Evolutionary conservation across 2,797 vertebrate species (phyloP).

Genomic region (Adrianichthys oophorus): DNA sequence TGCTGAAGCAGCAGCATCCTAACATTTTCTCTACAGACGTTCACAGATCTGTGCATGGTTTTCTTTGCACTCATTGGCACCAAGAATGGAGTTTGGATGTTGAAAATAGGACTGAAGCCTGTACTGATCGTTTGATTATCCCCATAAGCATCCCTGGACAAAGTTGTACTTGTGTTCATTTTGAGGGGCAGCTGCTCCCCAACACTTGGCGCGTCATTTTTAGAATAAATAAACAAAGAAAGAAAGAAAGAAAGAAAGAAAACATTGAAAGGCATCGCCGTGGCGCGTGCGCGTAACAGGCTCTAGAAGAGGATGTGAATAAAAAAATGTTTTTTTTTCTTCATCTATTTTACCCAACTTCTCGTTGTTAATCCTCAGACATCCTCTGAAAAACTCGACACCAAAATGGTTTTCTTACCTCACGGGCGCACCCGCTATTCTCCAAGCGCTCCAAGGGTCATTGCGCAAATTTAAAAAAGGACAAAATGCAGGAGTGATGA

Average conservation of each 20-base stretch:
- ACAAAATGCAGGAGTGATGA: conserved; percentile 46
- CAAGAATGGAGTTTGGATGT: too few species aligned
- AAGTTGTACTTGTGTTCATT: conserved; percentile 3
- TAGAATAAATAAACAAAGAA: too few species aligned
- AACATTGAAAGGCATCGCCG: too few species aligned
- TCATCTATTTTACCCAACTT: conserved; percentile 27
- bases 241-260: neutral
- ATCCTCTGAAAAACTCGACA: conserved; percentile 1
- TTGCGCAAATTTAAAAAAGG: conserved; percentile 59
- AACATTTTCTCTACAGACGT: too few species aligned
- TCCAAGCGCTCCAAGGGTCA: conserved; percentile 71
- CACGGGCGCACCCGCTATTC: conserved; percentile 44
- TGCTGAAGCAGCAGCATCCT: too few species aligned
- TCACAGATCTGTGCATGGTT: too few species aligned
- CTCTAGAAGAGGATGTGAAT: conserved; percentile 1
- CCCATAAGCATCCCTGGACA: conserved; percentile 9
- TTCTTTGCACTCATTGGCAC: too few species aligned
- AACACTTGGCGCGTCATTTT: conserved; percentile 1
- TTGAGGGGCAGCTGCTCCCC: neutral
- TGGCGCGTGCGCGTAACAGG: conserved; percentile 36
- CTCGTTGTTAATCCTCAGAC: conserved; percentile 3
- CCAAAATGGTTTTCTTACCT: conserved; percentile 53
- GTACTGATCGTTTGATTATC: conserved; percentile 8
- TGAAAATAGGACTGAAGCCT: neutral
- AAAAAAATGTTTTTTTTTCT: neutral